A percentile compares a stretch with the other conserved stretches of the same genome.
These are phyloP conservation scores for Atta texana DNA, from an alignment of 1,140 invertebrate species.

Conservation along the genomic window DNA sequence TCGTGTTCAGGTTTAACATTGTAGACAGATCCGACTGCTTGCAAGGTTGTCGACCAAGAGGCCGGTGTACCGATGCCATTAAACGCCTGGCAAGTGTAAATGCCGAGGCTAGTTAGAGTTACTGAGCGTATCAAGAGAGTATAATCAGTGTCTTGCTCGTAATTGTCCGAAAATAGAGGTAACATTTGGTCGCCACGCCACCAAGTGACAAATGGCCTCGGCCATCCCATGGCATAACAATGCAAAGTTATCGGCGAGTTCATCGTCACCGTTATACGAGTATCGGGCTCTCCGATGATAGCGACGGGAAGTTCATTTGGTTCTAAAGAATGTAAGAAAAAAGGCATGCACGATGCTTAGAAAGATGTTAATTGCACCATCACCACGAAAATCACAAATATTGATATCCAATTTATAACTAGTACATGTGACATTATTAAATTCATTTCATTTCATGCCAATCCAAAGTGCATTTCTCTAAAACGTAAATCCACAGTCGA, in stretches of 20 bases:
- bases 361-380: constrained; percentile 30
- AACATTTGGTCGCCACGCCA: constrained; percentile 92
- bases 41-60: constrained; percentile 91
- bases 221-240: constrained; percentile 94
- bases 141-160: constrained; percentile 91
- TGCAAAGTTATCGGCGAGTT: constrained; percentile 90
- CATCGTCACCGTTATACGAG: constrained; percentile 89
- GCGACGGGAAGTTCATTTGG: constrained; percentile 83
- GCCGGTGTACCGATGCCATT: constrained; percentile 93
- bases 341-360: constrained; percentile 56
- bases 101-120: constrained; percentile 90
- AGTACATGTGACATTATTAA: not conserved
- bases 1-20: constrained; percentile 85
- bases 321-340: constrained; percentile 80
- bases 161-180: constrained; percentile 90
- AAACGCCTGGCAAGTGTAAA: constrained; percentile 95
- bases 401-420: not conserved
- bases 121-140: constrained; percentile 91
- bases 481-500: not conserved
- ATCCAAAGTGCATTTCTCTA: not conserved
- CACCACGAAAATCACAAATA: constrained; percentile 17
- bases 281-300: constrained; percentile 88
- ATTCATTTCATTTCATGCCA: constrained; percentile 2
- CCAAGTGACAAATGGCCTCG: constrained; percentile 93
- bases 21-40: constrained; percentile 89